These are phyloP conservation scores for Spilarctia lutea DNA, from an alignment of 2,888 invertebrate genomes.

Conservation along the genomic window DNA sequence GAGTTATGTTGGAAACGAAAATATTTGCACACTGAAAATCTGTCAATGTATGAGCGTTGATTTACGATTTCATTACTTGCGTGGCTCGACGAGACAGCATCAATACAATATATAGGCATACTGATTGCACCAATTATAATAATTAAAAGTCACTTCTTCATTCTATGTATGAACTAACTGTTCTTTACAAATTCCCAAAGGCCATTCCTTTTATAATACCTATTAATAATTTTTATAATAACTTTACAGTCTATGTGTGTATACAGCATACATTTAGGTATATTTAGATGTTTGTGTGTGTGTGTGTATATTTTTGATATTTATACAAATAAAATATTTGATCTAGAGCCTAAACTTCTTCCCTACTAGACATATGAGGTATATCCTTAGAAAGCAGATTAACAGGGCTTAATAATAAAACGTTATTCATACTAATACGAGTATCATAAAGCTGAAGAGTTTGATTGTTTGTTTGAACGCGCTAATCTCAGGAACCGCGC, in stretches of 20 bases:
- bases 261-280: too few species aligned
- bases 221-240: background rate
- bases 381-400: too few species aligned
- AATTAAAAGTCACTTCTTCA: slow-evolving; percentile 23
- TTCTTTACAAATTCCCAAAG: background rate
- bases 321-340: too few species aligned
- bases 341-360: too few species aligned
- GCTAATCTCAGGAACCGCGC: too few species aligned
- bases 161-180: background rate
- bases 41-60: slow-evolving; percentile 79
- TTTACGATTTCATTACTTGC: slow-evolving; percentile 83
- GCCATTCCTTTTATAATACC: background rate
- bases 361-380: too few species aligned
- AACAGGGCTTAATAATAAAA: too few species aligned
- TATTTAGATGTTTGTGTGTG: too few species aligned
- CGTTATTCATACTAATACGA: too few species aligned
- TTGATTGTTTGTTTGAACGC: too few species aligned
- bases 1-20: slow-evolving; percentile 71
- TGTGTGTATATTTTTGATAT: too few species aligned
- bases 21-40: slow-evolving; percentile 72
- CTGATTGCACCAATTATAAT: slow-evolving; percentile 67
- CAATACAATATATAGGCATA: slow-evolving; percentile 52
- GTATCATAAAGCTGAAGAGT: too few species aligned
- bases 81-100: slow-evolving; percentile 64
- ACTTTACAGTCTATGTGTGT: background rate